Conservation (phyloP, 1,140 invertebrate genomes). For the Centruroides vittatus region DNA sequence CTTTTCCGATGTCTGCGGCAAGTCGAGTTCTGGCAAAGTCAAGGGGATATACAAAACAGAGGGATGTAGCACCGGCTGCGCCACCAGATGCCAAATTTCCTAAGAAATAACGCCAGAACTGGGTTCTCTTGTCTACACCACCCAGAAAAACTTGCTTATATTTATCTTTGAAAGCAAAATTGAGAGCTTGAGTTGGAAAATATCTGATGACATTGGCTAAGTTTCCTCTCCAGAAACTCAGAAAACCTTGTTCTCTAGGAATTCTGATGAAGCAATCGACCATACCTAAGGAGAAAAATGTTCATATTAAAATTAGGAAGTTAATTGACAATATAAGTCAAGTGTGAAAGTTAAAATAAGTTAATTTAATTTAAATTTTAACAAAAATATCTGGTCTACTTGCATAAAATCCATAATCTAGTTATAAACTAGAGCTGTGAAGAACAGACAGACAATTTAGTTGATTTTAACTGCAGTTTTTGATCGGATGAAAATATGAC, state of each 20-base stretch:
- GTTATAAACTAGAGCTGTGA: background rate
- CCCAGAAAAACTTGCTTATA: slow-evolving; percentile 49
- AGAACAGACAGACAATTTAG: background rate
- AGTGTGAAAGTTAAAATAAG: too few species aligned
- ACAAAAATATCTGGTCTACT: background rate
- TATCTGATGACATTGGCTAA: slow-evolving; percentile 83
- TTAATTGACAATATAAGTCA: too few species aligned
- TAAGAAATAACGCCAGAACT: slow-evolving; percentile 73
- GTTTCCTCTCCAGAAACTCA: slow-evolving; percentile 89
- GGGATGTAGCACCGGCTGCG: slow-evolving; percentile 80
- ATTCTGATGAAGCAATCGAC: slow-evolving; percentile 74
- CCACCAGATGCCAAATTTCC: slow-evolving; percentile 86
- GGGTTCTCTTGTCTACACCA: slow-evolving; percentile 68
- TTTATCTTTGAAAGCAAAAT: slow-evolving; percentile 86
- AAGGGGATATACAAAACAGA: slow-evolving; percentile 88
- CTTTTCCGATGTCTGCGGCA: slow-evolving; percentile 72
- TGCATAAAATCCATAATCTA: background rate
- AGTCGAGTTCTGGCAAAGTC: slow-evolving; percentile 89
- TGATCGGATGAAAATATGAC: background rate
- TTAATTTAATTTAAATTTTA: background rate
- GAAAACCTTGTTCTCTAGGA: slow-evolving; percentile 68
- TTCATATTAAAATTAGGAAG: background rate
- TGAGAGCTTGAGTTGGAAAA: slow-evolving; percentile 88
- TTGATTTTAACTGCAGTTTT: background rate
- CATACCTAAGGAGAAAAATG: slow-evolving; percentile 42